Evolutionary conservation across 2,113 vertebrate species (phyloP), one percentile per base, ranked within the genome.

Genomic region (Salvator merianae): DNA sequence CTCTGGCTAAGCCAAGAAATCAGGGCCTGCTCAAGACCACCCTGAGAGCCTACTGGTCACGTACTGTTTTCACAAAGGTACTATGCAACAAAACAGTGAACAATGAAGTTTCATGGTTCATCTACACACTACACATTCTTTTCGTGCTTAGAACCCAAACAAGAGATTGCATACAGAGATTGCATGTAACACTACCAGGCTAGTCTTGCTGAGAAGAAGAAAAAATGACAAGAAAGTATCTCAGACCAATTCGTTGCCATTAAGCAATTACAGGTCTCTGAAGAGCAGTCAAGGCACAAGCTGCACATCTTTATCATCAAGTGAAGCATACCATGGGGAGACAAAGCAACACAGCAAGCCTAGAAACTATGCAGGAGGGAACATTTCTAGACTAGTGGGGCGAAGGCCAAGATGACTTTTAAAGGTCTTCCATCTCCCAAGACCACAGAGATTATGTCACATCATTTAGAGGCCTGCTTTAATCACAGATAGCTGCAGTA

Each of bases 201-300:
- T 28, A 70, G 53, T n/a, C 69, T 79, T 79, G 53, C 7, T 34
- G 38, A 84, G 65, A 26, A 79, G 55, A 20, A 20, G 30, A 74
- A 38, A 53, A 73, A 77, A 59, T 72, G 34, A 30, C 47, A 73
- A 73, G 22, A 38, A 73, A 40, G 3, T 0, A 5, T 38, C 55
- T 85, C 36, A 85, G 32, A 36, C 59, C 77, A 65, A 73, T 40
- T 79, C 53, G 50, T 24, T 65, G 83, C 55, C 22, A 14, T 63
- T 50, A 73, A 73, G 68, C 22, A 80, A 66, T 74, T 14, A 5
- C 13, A 36, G 79, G 68, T 32, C 68, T 50, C n/a, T 9, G n/a
- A 50, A 84, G 30, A 36, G 55, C 72, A 32, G 40, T 79, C 76
- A 73, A 65, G 38, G 32, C 7, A 38, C 68, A 73, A 30, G 30